A percentile compares a stretch with the other conserved stretches of the same genome.
Conservation (phyloP, 2,797 vertebrate species). For the Melanotaenia nigrans region DNA sequence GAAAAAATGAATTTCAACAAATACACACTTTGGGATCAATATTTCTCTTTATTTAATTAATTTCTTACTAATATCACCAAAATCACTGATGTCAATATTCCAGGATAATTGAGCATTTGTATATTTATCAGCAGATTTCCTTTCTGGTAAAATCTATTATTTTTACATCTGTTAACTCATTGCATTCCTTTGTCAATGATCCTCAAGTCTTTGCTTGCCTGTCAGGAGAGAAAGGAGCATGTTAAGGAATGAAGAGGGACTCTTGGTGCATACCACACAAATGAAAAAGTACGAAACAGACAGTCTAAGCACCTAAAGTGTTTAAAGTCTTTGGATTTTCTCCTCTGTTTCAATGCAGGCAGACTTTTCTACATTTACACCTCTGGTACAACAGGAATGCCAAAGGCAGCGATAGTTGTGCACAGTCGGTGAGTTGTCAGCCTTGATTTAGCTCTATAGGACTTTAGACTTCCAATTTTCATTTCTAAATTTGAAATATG, state of each 20-base stretch:
- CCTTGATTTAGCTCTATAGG: too few species aligned
- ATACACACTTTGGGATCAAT: too few species aligned
- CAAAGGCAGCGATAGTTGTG: constrained; percentile 89
- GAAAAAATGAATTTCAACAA: too few species aligned
- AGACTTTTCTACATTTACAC: constrained; percentile 91
- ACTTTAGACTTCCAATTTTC: too few species aligned
- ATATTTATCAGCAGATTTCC: neutral
- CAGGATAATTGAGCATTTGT: neutral
- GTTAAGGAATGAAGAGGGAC: constrained; percentile 22
- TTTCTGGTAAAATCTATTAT: neutral
- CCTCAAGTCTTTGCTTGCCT: constrained; percentile 68
- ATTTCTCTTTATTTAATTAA: too few species aligned
- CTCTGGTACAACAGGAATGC: constrained; percentile 89
- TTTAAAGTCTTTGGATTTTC: neutral
- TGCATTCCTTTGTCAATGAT: constrained; percentile 53
- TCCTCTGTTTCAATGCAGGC: constrained; percentile 66
- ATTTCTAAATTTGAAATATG: too few species aligned
- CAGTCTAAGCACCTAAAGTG: neutral
- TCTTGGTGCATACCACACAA: constrained; percentile 10
- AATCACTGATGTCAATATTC: too few species aligned
- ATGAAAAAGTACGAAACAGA: neutral
- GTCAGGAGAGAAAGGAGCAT: constrained; percentile 36
- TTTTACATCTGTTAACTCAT: constrained; percentile 15
- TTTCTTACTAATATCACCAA: too few species aligned
- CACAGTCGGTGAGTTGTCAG: constrained; percentile 85